Evolutionary conservation across 1,140 invertebrate species (phyloP).

Genomic region (Pollicipes pollicipes): DNA sequence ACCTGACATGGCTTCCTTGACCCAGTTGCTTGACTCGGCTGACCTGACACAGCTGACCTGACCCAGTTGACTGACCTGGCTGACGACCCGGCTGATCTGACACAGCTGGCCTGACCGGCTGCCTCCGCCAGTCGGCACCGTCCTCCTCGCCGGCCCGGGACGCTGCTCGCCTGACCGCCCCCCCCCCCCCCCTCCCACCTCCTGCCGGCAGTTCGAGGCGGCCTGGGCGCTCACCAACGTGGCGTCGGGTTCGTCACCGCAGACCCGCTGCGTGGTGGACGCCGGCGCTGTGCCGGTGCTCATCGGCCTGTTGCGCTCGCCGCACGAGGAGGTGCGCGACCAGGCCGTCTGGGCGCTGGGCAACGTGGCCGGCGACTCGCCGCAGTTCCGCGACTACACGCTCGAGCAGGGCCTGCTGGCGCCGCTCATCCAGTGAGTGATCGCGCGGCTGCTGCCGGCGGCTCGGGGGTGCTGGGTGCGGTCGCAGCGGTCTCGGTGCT

Average conservation of each 20-base stretch:
- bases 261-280: constrained; percentile 83
- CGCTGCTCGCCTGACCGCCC: no score
- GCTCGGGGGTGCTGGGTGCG: neutral
- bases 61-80: no score
- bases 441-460: neutral
- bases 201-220: constrained; percentile 68
- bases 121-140: no score
- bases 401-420: constrained; percentile 42
- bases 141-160: no score
- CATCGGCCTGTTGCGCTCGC: constrained; percentile 23
- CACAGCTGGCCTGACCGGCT: no score
- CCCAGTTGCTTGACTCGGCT: no score
- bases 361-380: constrained; percentile 62
- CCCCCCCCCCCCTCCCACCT: no score
- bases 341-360: constrained; percentile 97
- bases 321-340: constrained; percentile 59
- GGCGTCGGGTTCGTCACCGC: constrained; percentile 61
- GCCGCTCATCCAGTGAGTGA: constrained; percentile 10
- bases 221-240: constrained; percentile 97
- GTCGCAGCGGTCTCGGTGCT: no score
- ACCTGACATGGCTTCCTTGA: no score
- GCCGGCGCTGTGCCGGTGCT: constrained; percentile 83
- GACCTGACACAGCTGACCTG: no score
- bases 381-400: constrained; percentile 50
- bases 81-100: no score